Base-by-base conservation (phyloP, 2,113 vertebrate genomes). In the Phyllopteryx taeniolatus region DNA sequence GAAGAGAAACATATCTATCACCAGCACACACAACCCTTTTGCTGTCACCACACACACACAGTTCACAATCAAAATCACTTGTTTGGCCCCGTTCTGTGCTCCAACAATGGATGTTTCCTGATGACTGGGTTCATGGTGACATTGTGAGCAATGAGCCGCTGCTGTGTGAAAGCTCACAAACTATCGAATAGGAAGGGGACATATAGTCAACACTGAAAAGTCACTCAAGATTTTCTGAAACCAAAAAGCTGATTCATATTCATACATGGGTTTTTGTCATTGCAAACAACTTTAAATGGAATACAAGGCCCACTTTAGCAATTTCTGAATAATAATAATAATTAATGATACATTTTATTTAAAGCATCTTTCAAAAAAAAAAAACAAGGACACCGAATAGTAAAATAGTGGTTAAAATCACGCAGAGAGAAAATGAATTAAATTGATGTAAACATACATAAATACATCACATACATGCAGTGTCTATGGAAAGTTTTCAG, bases 51-150 rank as follows among this genome's bases (percentile, higher is more conserved):
- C 27, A 57, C 54, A 49, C 14, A 49, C 47, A 49, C 47, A 11
- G 65, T 56, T 56, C 76, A 75, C 74, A 74, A 75, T 71, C 53
- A 78, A 75, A 80, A 74, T 79, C 75, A 72, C 84, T 90, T 90
- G 90, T 92, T 88, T 85, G 19, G 67, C 44, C n/a, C 74, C 61
- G 72, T 59, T 79, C 72, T 63, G 76, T 79, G 70, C 77, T 72
- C 81, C 92, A 96, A 97, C 95, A 98, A 98, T 97, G 79, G 92
- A 79, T 63, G 87, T 88, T 96, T 97, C 95, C 95, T 96, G 89
- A 62, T 33, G 71, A 42, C 84, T 59, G 19, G 64, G 80, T 79
- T 88, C 89, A 81, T 78, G 33, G 73, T 74, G 79, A 77, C 78
- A 68, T 79, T 77, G 82, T 82, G 88, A 77, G 62, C 73, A 35